phyloP scores from a whole-genome alignment of 2,888 invertebrate genomes.

The Lapara coniferarum region DNA sequence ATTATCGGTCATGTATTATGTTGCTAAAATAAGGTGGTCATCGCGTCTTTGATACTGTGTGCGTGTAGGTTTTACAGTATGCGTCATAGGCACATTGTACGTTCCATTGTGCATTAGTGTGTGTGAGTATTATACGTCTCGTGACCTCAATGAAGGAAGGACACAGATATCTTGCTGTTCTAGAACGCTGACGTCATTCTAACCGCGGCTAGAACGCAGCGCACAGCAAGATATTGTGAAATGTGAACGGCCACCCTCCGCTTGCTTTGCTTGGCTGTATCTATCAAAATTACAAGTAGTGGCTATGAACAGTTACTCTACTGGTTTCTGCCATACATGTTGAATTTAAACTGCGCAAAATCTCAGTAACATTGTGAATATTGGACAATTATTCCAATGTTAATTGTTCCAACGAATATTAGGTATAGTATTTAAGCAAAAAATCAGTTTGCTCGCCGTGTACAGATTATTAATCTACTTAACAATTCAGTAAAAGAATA shows the following conservation, averaged over 20 bases:
- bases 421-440: constrained; percentile 78
- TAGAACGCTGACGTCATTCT: constrained; percentile 81
- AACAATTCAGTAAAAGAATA: constrained; percentile 24
- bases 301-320: constrained; percentile 78
- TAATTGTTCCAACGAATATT: constrained; percentile 77
- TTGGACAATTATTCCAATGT: constrained; percentile 75
- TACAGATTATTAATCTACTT: constrained; percentile 19
- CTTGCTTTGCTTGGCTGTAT: constrained; percentile 69
- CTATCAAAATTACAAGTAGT: constrained; percentile 76
- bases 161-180: constrained; percentile 71
- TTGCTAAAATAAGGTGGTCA: constrained; percentile 54
- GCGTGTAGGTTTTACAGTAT: constrained; percentile 37
- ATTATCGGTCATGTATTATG: constrained; percentile 45
- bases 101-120: constrained; percentile 62
- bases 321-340: constrained; percentile 78
- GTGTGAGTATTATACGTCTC: constrained; percentile 67
- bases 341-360: constrained; percentile 71
- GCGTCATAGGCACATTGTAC: constrained; percentile 43
- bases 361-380: constrained; percentile 68
- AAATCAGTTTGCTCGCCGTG: constrained; percentile 26
- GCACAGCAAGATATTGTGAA: constrained; percentile 80
- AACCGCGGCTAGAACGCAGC: constrained; percentile 68
- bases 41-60: constrained; percentile 37
- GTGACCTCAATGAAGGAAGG: constrained; percentile 78
- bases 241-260: constrained; percentile 82